Base-by-base conservation (phyloP, 2,888 invertebrate genomes). In the Tenthredo amoena region DNA sequence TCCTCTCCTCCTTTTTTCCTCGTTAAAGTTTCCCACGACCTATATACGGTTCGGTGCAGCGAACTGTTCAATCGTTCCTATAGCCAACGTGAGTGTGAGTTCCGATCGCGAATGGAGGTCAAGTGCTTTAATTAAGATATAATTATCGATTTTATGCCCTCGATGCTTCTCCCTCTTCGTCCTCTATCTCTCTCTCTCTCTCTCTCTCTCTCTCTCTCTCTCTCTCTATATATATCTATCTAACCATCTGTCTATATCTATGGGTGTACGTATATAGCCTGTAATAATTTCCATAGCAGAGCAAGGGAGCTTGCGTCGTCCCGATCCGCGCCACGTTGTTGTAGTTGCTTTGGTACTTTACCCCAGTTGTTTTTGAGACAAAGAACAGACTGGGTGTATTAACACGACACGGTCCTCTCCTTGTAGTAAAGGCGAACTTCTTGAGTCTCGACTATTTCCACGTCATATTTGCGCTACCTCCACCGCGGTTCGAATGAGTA, bases 121-220 rank as follows among this genome's bases (percentile, higher is more conserved):
- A 89, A 90, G 89, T 87, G 86, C 87, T 89, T 91, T 91, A 91
- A 91, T 91, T 91, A 90, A 89, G 89, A 90, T 88, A 88, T 88
- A 91, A 91, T 91, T 91, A 92, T 91, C 87, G 89, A 89, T 88
- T 89, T 89, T 88, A 88, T n/a, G 26, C 47, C 68, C 43, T 34
- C 34, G 5, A 40, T 34, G 6, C 15, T 55, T 43, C 74, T 40
- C 31, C 76, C 50, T 62, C 55, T 0, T 55, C 50, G 31, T 47
- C 76, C 79, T 34, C 83, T 0, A 18, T 81, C 58, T 47, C 31
- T 47, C 79, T 18, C 26, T 84, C 47, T 26, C 26, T 26, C 26
- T 26, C 26, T 26, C 26, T 26, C 26, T 26, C 26, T 1, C 79
- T 18, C 26, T 84, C 47, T 26, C 26, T 26, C 26, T 26, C 26